phyloP scores from a whole-genome alignment of 2,888 invertebrate genomes.

The Agrilus mali region DNA sequence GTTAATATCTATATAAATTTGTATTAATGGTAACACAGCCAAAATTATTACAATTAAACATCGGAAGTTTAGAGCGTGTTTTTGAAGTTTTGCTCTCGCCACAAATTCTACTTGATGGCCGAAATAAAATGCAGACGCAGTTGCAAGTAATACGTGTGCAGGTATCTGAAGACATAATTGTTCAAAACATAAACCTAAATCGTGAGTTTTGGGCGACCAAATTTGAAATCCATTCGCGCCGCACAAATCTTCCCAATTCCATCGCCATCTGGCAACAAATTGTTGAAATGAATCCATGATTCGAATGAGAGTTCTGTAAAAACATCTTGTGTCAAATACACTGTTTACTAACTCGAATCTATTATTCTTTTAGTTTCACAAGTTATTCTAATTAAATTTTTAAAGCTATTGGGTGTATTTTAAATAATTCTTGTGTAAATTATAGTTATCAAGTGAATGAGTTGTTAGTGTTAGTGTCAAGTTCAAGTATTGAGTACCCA shows the following conservation, averaged over 20 bases:
- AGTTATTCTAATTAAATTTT: background rate
- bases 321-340: background rate
- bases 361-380: background rate
- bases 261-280: slow-evolving; percentile 25
- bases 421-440: background rate
- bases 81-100: slow-evolving; percentile 48
- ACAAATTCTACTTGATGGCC: slow-evolving; percentile 54
- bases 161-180: slow-evolving; percentile 70
- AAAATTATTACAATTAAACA: slow-evolving; percentile 50
- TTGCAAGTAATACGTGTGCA: slow-evolving; percentile 55
- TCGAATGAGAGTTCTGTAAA: background rate
- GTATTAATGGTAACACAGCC: slow-evolving; percentile 52
- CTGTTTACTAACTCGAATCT: background rate
- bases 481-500: no score
- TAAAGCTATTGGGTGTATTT: background rate
- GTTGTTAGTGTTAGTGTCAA: no score
- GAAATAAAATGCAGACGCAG: slow-evolving; percentile 69
- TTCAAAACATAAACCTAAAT: slow-evolving; percentile 78
- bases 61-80: slow-evolving; percentile 50
- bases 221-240: slow-evolving; percentile 58
- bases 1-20: slow-evolving; percentile 51
- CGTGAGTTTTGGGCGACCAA: slow-evolving; percentile 56
- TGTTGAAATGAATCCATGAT: background rate
- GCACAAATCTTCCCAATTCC: slow-evolving; percentile 69
- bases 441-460: no score